Conservation (phyloP, 1,140 invertebrate species). For the Rhyacophila brunnea region DNA sequence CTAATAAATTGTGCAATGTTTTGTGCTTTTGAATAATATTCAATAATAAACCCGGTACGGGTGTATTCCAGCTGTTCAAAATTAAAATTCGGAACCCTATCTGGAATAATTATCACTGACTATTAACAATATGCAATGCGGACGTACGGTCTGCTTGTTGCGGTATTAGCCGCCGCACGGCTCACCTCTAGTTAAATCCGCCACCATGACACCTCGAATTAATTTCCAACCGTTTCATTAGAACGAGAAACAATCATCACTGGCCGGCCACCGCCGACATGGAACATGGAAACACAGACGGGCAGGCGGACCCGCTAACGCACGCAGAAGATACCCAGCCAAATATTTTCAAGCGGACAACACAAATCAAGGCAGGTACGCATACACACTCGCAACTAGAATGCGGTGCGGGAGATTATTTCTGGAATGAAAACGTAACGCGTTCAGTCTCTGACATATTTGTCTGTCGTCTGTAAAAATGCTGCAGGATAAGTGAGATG, state of each 20-base stretch:
- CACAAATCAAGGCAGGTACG: conserved; percentile 6
- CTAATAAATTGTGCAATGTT: no score
- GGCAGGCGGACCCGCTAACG: not conserved
- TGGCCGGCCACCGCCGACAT: no score
- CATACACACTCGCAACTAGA: conserved; percentile 11
- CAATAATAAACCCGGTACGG: not conserved
- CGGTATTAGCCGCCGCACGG: no score
- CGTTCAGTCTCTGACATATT: conserved; percentile 13
- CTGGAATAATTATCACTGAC: conserved; percentile 13
- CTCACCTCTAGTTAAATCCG: not conserved
- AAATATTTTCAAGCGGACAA: conserved; percentile 1
- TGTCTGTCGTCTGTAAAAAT: conserved; percentile 19
- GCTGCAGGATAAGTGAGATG: conserved; percentile 13
- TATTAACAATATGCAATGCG: not conserved
- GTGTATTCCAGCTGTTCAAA: no score
- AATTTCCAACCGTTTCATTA: not conserved
- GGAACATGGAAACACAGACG: not conserved
- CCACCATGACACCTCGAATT: conserved; percentile 3
- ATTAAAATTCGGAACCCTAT: not conserved
- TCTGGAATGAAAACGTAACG: conserved; percentile 10
- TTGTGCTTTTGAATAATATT: not conserved
- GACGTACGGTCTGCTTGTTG: no score
- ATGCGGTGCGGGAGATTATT: conserved; percentile 19
- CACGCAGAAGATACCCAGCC: not conserved
- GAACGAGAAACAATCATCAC: no score